Conservation (phyloP, 2,797 vertebrate species). For the Anas georgica region DNA sequence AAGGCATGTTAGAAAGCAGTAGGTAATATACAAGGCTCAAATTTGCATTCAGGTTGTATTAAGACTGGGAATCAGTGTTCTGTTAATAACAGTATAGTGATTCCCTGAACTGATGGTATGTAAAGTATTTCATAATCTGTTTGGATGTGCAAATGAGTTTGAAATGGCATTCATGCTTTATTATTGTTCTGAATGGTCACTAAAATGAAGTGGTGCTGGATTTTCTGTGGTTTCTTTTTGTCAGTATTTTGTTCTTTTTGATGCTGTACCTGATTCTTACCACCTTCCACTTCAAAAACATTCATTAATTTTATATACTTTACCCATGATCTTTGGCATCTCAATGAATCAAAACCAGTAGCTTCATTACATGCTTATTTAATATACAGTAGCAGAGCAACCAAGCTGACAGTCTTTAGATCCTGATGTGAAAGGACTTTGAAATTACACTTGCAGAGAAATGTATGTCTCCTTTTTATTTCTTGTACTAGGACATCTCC, state of each 20-base stretch:
- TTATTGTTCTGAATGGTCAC: neutral
- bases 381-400: slow-evolving; percentile 21
- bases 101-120: neutral
- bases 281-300: neutral
- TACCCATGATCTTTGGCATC: neutral
- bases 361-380: slow-evolving; percentile 30
- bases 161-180: neutral
- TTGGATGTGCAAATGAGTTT: neutral
- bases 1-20: neutral
- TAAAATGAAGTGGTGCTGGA: neutral
- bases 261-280: neutral
- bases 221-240: neutral
- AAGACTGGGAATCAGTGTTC: neutral
- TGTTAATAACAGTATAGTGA: slow-evolving; percentile 14
- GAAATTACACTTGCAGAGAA: slow-evolving; percentile 27
- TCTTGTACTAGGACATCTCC: neutral
- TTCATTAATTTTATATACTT: neutral
- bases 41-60: slow-evolving; percentile 41
- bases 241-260: neutral
- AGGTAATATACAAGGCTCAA: slow-evolving; percentile 12
- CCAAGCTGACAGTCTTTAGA: slow-evolving; percentile 22
- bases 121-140: neutral
- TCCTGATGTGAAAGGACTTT: slow-evolving; percentile 22
- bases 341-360: neutral
- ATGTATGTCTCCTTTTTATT: neutral